Evolutionary conservation across 2,797 vertebrate species (phyloP), one percentile per base, ranked within the genome.

Genomic region (Anableps anableps): DNA sequence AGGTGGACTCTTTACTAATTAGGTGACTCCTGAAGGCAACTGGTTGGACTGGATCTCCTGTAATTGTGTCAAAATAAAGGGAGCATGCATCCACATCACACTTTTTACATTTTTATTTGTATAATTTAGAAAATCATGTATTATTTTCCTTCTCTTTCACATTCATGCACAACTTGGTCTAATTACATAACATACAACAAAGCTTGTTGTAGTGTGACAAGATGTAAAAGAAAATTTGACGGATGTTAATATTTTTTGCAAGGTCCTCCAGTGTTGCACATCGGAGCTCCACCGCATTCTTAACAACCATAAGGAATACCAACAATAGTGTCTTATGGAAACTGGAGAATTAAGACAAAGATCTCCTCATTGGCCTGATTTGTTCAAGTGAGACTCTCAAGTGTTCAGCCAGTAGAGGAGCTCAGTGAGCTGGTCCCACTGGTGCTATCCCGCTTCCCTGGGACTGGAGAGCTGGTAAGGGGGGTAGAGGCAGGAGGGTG

Each of bases 381-480:
- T 87, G 66, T 77, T 55, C 47, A 78, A 81, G 51, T 84, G 79
- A 88, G 82, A 73, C 79, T 88, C 83, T 80, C 74, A 82, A 79
- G 73, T 88, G 76, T 79, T 85, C 50, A 77, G 76, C 89, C 87
- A 92, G 83, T 90, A 48, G 88, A 79, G 82, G 81, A 85, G 43
- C 85, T 48, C 80, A 81, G 60, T 76, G 71, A 89, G 83, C 70
- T 50, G 84, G 86, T 94, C 89, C 89, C 75, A 41, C 81, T 77
- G 86, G 88, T 92, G 80, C 81, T 86, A 83, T 89, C 82, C 78
- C 85, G 86, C 82, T 83, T 93, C 75, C 80, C 29, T 66, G 84
- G 88, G 88, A 94, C 71, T 47, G 74, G 78, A 48, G 72, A 58
- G 85, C 55, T 80, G 79, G 68, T 29, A 29, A 17, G 64, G 66